Evolutionary conservation across 2,888 invertebrate species (phyloP).

Genomic region (Meiosimyza platycephala): DNA sequence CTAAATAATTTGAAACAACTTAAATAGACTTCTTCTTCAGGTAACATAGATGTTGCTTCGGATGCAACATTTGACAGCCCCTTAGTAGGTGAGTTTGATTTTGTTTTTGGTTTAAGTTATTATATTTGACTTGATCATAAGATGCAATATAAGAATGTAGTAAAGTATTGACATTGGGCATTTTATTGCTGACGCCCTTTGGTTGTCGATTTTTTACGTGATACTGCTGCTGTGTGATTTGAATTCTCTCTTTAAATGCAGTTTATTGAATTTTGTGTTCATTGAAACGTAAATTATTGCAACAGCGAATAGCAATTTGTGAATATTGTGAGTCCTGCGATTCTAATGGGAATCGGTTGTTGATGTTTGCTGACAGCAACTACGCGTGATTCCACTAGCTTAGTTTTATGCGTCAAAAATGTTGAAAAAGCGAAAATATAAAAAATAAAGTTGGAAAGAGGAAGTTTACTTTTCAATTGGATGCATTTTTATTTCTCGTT

Average conservation of each 20-base stretch:
- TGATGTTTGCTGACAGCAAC: constrained; percentile 5
- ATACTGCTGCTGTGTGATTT: not conserved
- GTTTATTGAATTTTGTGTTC: constrained; percentile 9
- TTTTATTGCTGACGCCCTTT: too few species aligned
- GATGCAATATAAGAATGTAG: too few species aligned
- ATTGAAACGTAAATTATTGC: constrained; percentile 12
- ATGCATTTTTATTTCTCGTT: too few species aligned
- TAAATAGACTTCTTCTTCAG: too few species aligned
- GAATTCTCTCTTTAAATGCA: not conserved
- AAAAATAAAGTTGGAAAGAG: not conserved
- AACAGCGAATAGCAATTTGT: constrained; percentile 1
- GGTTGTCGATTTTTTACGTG: not conserved
- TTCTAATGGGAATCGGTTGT: not conserved
- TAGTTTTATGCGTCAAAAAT: not conserved
- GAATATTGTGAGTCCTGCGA: not conserved
- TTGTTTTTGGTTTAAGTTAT: too few species aligned
- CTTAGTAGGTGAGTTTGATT: too few species aligned
- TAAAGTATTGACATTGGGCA: too few species aligned
- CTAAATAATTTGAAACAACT: too few species aligned
- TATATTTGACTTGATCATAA: too few species aligned
- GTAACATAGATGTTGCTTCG: too few species aligned
- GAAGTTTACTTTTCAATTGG: not conserved
- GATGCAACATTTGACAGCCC: too few species aligned
- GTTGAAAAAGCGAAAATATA: too few species aligned
- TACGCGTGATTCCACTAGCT: not conserved